Base-by-base conservation (phyloP, 2,113 vertebrate genomes). In the Physeter macrocephalus region DNA sequence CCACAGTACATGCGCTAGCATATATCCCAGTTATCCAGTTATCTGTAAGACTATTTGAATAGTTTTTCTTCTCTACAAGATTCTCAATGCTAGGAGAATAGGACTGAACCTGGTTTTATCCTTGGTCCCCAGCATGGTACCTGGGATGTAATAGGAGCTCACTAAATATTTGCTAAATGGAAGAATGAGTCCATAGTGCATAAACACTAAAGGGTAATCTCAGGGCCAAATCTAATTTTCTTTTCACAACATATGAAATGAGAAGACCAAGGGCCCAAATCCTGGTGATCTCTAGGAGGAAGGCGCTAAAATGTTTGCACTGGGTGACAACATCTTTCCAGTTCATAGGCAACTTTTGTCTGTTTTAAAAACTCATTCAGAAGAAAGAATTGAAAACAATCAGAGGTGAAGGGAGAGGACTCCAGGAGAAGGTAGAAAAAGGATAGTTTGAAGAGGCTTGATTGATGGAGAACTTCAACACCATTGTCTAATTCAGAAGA, bases 141-240 rank as follows among this genome's bases (percentile, higher is more conserved):
- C 77, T 34, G 10, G 41, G 21, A 84, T 15, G 6, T 31, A 62
- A 61, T 2, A 46, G 8, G 21, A 27, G 8, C 34, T 95, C 71
- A 82, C 10, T 57, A 59, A 77, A 69, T 61, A 86, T 39, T 66
- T 86, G 11, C 34, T 34, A 15, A 61, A 20, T 57, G 52, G 8
- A 66, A 92, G 34, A n/a, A 78, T 59, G 12, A 83, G 29, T 61
- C 27, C 27, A n/a, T 25, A n/a, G 12, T 8, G n/a, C 8, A 6
- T 80, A 88, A 52, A 72, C 0, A 21, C 52, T 27, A 61, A 71
- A 81, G 39, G 17, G 29, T 64, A 81, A 61, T 52, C 18, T 59
- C 39, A 49, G 41, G 23, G 36, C 43, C 52, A 81, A 17, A 97
- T 89, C 34, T 71, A 46, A 87, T 69, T 46, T 78, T 90, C 49